Evolutionary conservation across 2,113 vertebrate genomes (phyloP).

Genomic region (Numida meleagris): DNA sequence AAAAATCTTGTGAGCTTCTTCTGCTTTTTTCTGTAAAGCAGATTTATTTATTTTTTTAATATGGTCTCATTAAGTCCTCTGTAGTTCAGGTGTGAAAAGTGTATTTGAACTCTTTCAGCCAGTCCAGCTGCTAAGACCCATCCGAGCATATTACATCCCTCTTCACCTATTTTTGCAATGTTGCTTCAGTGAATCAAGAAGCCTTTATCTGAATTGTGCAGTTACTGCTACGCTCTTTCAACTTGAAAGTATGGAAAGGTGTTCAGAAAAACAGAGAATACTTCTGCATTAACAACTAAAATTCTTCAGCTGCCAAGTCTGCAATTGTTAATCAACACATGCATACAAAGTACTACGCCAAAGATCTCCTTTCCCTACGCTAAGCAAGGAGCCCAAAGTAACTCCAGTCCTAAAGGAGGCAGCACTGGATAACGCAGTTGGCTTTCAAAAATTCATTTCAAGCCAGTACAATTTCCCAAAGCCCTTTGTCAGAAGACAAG

Average conservation of each 20-base stretch:
- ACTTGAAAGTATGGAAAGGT: background rate
- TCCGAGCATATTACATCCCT: background rate
- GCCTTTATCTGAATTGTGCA: background rate
- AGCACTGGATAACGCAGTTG: background rate
- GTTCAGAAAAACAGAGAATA: background rate
- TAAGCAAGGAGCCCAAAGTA: background rate
- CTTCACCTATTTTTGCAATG: background rate
- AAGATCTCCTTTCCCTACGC: background rate
- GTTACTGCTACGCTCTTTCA: background rate
- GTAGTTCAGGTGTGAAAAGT: background rate
- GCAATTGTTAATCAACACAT: background rate
- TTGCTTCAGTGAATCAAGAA: background rate
- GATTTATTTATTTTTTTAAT: conserved; percentile 16
- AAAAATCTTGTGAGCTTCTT: conserved; percentile 98
- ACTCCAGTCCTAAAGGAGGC: background rate
- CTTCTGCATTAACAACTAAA: background rate
- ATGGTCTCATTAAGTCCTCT: background rate
- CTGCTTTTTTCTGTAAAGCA: conserved; percentile 94
- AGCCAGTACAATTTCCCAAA: background rate
- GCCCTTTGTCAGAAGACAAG: background rate
- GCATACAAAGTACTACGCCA: background rate
- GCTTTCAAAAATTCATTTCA: background rate
- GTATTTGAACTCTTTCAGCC: background rate
- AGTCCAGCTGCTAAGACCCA: background rate
- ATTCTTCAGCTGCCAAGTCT: background rate